These are phyloP conservation scores for Meda fulgida DNA, from an alignment of 2,797 vertebrate species.

Conservation along the genomic window DNA sequence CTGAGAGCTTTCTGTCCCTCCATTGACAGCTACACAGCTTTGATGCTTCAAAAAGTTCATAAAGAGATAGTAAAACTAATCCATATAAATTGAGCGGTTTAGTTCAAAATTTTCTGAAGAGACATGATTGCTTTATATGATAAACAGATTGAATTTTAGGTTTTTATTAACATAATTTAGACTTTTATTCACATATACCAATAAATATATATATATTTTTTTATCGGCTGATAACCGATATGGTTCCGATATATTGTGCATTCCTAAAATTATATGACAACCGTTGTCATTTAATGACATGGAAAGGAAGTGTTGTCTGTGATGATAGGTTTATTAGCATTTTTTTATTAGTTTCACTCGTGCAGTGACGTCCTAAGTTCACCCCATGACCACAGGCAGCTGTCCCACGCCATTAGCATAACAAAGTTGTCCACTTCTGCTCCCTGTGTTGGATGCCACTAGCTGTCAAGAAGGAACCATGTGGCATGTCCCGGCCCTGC, in stretches of 20 bases:
- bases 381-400: slow-evolving; percentile 57
- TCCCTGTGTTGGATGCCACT: slow-evolving; percentile 45
- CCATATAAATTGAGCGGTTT: no score
- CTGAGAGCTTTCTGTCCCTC: no score
- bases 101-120: no score
- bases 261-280: not conserved
- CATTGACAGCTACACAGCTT: no score
- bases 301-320: slow-evolving; percentile 1
- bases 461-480: slow-evolving; percentile 57
- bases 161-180: no score
- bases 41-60: no score
- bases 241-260: not conserved
- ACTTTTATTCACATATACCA: no score
- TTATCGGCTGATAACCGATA: not conserved
- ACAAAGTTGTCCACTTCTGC: slow-evolving; percentile 59
- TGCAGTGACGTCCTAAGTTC: slow-evolving; percentile 37
- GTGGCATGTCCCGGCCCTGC: slow-evolving; percentile 47
- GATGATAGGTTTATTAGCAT: not conserved
- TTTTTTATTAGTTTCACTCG: slow-evolving; percentile 1
- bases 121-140: no score
- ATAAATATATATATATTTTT: no score
- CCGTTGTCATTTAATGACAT: not conserved
- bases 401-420: slow-evolving; percentile 66
- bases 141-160: no score
- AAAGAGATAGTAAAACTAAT: no score